Conservation (phyloP, 2,888 invertebrate species). For the Parochlus steinenii region DNA sequence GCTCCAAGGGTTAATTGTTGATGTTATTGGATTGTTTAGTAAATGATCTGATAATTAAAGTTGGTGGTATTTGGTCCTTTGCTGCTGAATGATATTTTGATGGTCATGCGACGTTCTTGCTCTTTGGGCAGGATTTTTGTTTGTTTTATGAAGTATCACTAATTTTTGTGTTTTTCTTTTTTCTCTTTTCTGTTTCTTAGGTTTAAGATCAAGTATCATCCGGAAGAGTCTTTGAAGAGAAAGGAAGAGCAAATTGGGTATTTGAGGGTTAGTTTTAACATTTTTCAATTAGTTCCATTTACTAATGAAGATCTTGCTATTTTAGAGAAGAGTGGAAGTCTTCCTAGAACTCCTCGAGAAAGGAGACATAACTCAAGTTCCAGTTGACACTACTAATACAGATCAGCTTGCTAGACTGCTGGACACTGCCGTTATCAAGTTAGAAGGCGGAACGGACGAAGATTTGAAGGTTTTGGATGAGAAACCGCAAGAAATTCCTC, state of each 20-base stretch:
- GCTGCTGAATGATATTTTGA: no score
- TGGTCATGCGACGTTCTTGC: no score
- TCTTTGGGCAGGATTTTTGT: not conserved
- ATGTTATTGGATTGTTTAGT: no score
- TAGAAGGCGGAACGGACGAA: constrained; percentile 84
- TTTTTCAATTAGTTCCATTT: constrained; percentile 12
- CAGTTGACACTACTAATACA: constrained; percentile 72
- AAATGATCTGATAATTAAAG: no score
- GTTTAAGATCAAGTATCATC: constrained; percentile 99
- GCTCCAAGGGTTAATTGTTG: no score
- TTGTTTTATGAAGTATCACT: not conserved
- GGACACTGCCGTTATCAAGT: constrained; percentile 90
- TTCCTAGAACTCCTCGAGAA: constrained; percentile 69
- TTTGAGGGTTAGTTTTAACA: constrained; percentile 44
- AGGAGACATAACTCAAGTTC: constrained; percentile 55
- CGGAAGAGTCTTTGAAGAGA: constrained; percentile 81
- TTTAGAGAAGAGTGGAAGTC: constrained; percentile 65
- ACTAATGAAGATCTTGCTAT: constrained; percentile 14
- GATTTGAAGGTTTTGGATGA: constrained; percentile 76
- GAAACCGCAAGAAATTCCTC: constrained; percentile 28
- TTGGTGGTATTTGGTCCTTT: no score
- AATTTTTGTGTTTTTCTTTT: not conserved
- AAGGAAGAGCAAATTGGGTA: constrained; percentile 72
- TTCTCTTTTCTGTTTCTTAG: constrained; percentile 34
- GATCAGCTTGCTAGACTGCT: constrained; percentile 70